phyloP scores from a whole-genome alignment of 2,888 invertebrate genomes.

The Patella pellucida region DNA sequence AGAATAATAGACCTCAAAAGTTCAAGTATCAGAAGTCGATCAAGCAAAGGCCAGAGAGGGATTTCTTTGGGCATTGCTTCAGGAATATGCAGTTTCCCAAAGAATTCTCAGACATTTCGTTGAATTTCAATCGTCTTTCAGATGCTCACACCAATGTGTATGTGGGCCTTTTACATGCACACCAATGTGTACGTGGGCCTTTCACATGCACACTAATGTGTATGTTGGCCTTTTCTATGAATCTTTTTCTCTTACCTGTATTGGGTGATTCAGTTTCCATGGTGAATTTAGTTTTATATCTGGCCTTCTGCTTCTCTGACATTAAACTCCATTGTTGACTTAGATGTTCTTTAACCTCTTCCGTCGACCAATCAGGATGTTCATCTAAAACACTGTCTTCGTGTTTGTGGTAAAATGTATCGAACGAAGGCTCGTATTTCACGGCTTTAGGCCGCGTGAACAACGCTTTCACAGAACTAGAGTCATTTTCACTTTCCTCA shows the following conservation, averaged over 20 bases:
- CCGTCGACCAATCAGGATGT: conserved; percentile 63
- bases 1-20: too few relatives aligned
- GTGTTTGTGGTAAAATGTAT: conserved; percentile 64
- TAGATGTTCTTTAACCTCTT: conserved; percentile 55
- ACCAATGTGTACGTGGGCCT: too few relatives aligned
- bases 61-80: too few relatives aligned
- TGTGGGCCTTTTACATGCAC: too few relatives aligned
- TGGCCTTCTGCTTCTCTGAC: conserved; percentile 57
- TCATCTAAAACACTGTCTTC: conserved; percentile 57
- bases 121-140: too few relatives aligned
- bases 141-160: too few relatives aligned
- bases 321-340: conserved; percentile 63
- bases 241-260: not conserved
- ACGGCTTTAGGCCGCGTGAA: not conserved
- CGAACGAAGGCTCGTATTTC: conserved; percentile 57
- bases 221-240: too few relatives aligned
- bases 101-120: too few relatives aligned
- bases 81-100: too few relatives aligned
- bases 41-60: too few relatives aligned
- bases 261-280: conserved; percentile 33
- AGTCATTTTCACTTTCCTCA: conserved; percentile 20
- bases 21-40: too few relatives aligned
- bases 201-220: too few relatives aligned
- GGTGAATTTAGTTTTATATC: conserved; percentile 52
- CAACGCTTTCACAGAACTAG: conserved; percentile 30